Base-by-base conservation (phyloP, 1,140 invertebrate genomes). In the Ceratitis capitata region DNA sequence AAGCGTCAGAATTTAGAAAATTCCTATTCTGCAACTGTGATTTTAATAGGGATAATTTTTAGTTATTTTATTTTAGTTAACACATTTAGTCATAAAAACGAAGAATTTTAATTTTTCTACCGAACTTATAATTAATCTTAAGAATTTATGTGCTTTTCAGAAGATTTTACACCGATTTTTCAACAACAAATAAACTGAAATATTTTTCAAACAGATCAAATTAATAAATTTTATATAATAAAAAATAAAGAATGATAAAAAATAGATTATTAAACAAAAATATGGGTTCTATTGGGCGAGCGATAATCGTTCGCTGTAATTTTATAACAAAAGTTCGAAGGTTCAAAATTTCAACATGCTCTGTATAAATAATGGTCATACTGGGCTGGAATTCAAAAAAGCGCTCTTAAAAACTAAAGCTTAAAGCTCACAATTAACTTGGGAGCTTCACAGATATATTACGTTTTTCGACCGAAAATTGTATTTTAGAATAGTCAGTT, bases 21-120 rank as follows among this genome's bases (percentile, higher is more conserved):
- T 78, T 78, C 69, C 69, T 78, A 78, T 78, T 78, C 69, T 78
- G 69, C 19, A 45, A 78, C 69, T 78, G 69, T 78, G 69, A 78
- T 78, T 78, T 45, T 45, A 78, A 78, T 78, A 78, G 69, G 39
- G n/a, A 42, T 78, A 78, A 26, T 61, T 61, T 26, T 26, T 61
- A 19, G 4, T 19, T 7, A 49, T 1, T 26, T 61, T 29, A 29
- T 29, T 32, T 16, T 74, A 35, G n/a, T 32, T 9, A 74, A 1
- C 35, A 45, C 42, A 12, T 45, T 3, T 69, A 69, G 61, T 45
- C 45, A 26, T 78, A 74, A n/a, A 39, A 78, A 47, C 5, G n/a
- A 10, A n/a, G n/a, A n/a, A n/a, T n/a, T n/a, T n/a, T n/a, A n/a
- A 42, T 7, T 78, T 78, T 78, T 78, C 69, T 78, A 78, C 39